Conservation (phyloP, 2,888 invertebrate species). For the Petrolisthes manimaculis region DNA sequence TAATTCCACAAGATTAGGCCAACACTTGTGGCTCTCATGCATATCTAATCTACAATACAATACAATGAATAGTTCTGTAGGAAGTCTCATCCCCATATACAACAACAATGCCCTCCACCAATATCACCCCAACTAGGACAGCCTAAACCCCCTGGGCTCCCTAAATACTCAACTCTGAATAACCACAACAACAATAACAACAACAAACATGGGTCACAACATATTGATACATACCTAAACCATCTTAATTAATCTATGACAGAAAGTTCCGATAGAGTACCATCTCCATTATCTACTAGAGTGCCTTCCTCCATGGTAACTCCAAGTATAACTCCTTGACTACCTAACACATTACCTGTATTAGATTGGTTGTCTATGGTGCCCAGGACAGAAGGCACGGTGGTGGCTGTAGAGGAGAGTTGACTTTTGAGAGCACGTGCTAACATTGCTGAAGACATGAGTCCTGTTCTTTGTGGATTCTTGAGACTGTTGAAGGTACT, state of each 20-base stretch:
- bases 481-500: slow-evolving; percentile 50
- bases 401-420: slow-evolving; percentile 30
- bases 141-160: not conserved
- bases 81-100: not conserved
- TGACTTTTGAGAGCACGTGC: slow-evolving; percentile 51
- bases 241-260: slow-evolving; percentile 39
- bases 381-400: slow-evolving; percentile 39
- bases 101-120: not conserved
- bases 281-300: slow-evolving; percentile 55
- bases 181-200: not conserved
- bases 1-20: not conserved
- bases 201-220: not conserved
- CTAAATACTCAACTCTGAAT: not conserved
- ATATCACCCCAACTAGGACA: not conserved
- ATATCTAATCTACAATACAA: not conserved
- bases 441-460: slow-evolving; percentile 37
- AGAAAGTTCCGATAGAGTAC: slow-evolving; percentile 54
- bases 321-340: slow-evolving; percentile 51
- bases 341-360: slow-evolving; percentile 27
- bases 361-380: slow-evolving; percentile 18
- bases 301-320: slow-evolving; percentile 60
- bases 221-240: not conserved
- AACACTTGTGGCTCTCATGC: slow-evolving; percentile 1
- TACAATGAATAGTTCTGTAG: no score
- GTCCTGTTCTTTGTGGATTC: slow-evolving; percentile 28